These are phyloP conservation scores for Kryptolebias marmoratus DNA, from an alignment of 2,113 vertebrate species.

Conservation along the genomic window DNA sequence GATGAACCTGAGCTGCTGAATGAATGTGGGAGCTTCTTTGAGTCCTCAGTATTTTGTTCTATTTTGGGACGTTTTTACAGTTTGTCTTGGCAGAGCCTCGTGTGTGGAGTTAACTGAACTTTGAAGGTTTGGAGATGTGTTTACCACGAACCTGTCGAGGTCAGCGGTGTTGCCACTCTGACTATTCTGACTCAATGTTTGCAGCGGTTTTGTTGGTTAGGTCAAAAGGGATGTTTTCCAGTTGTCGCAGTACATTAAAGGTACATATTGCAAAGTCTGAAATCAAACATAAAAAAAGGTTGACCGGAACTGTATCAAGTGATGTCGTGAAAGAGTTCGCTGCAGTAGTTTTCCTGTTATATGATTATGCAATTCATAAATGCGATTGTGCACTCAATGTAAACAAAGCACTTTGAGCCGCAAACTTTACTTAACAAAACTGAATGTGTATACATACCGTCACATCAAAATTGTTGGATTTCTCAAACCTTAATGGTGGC, in stretches of 20 bases:
- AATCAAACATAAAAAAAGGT: too few species aligned
- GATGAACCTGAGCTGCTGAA: conserved; percentile 29
- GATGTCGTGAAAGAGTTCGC: too few species aligned
- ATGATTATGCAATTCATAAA: too few species aligned
- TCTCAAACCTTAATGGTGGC: too few species aligned
- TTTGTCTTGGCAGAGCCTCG: conserved; percentile 48
- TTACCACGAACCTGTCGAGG: conserved; percentile 35
- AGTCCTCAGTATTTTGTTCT: conserved; percentile 51
- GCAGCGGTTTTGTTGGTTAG: conserved; percentile 29
- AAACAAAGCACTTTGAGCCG: too few species aligned
- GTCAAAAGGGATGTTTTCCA: conserved; percentile 6
- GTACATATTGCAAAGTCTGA: too few species aligned
- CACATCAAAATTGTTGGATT: too few species aligned
- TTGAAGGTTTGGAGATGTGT: conserved; percentile 47
- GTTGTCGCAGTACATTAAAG: background rate
- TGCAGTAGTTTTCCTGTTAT: too few species aligned
- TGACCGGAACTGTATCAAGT: too few species aligned
- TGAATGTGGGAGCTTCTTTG: conserved; percentile 40
- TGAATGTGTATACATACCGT: too few species aligned
- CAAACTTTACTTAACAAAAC: too few species aligned
- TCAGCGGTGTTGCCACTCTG: conserved; percentile 24
- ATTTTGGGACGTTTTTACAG: conserved; percentile 67
- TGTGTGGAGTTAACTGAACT: conserved; percentile 55
- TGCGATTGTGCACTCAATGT: too few species aligned
- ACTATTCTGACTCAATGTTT: conserved; percentile 8